Conservation (phyloP, 2,797 vertebrate species). For the Mastacembelus armatus region DNA sequence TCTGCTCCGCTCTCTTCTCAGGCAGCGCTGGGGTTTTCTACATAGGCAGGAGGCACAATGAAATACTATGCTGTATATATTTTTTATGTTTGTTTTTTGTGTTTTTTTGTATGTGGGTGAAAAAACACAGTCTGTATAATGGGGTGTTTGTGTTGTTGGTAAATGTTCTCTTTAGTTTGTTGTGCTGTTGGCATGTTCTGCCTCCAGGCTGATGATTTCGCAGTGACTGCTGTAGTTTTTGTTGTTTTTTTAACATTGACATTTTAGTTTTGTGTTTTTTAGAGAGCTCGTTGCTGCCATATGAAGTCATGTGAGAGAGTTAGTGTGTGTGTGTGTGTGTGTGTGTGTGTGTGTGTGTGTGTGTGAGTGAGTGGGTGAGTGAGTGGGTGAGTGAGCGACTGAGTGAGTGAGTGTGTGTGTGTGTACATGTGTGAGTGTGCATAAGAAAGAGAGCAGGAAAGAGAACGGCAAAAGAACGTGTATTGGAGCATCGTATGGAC, state of each 20-base stretch:
- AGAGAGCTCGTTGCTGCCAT: constrained; percentile 20
- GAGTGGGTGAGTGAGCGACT: constrained; percentile 1
- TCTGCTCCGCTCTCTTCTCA: constrained; percentile 62
- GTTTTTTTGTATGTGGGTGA: not conserved
- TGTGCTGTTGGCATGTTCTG: constrained; percentile 45
- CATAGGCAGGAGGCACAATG: constrained; percentile 50
- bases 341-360: not conserved
- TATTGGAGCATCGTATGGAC: constrained; percentile 43
- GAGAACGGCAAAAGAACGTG: constrained; percentile 45
- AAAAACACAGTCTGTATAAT: constrained; percentile 49
- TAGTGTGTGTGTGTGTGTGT: constrained; percentile 1
- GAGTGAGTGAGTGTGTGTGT: not conserved
- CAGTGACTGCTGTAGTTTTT: constrained; percentile 21
- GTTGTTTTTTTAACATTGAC: constrained; percentile 20
- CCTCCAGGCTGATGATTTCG: constrained; percentile 42
- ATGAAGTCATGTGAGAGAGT: constrained; percentile 46
- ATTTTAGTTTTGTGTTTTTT: constrained; percentile 29
- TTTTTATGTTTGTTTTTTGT: not conserved
- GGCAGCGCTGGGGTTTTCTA: constrained; percentile 59
- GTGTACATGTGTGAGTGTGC: constrained; percentile 1
- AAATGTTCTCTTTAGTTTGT: constrained; percentile 50
- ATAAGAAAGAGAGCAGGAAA: constrained; percentile 4
- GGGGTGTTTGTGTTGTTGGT: constrained; percentile 56
- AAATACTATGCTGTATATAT: constrained; percentile 28
- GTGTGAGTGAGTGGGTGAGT: not conserved